Base-by-base conservation (phyloP, 2,797 vertebrate species). In the Hipposideros larvatus region DNA sequence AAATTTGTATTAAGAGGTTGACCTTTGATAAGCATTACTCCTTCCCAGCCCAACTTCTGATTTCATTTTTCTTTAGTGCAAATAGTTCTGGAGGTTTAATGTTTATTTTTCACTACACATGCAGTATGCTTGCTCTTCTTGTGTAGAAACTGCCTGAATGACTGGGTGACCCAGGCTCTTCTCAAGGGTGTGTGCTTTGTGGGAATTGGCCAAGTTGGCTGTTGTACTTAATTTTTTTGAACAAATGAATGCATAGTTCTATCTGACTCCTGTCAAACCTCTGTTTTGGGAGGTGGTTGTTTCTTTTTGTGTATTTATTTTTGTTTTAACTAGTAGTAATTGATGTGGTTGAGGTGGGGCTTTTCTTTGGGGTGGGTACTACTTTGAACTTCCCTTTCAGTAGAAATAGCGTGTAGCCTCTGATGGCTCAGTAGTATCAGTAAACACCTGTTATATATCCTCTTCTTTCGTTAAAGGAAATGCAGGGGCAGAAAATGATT, bases 381-480 rank as follows among this genome's bases (percentile, higher is more conserved):
- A 75, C 87, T 97, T 94, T 88, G 77, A 93, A 71, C 26, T 91
- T 90, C 13, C 26, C 57, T 80, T 88, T 87, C 22, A 92, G 71
- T 77, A 43, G 83, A 80, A 77, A 26, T 74, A 13, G 46, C 51
- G 46, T 46, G 5, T 43, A 59, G n/a, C 51, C n/a, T 15, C 65
- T 57, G 43, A 41, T 9, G 31, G 48, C n/a, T 95, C 34, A 66
- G n/a, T 68, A 51, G 11, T 75, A 26, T 83, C 34, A 61, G n/a
- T 75, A 79, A 87, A 46, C 66, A 48, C 14, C 79, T 94, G 41
- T 78, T 90, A 91, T 68, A 65, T 94, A 82, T n/a, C 22, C 19
- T 92, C 19, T 93, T 87, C 70, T 91, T 71, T 74, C 80, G 34
- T 77, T 87, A 86, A 92, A 74, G n/a, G 78, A 90, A 65, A 59